Conservation (phyloP, 1,140 invertebrate genomes). For the Drosophila micromelanica region DNA sequence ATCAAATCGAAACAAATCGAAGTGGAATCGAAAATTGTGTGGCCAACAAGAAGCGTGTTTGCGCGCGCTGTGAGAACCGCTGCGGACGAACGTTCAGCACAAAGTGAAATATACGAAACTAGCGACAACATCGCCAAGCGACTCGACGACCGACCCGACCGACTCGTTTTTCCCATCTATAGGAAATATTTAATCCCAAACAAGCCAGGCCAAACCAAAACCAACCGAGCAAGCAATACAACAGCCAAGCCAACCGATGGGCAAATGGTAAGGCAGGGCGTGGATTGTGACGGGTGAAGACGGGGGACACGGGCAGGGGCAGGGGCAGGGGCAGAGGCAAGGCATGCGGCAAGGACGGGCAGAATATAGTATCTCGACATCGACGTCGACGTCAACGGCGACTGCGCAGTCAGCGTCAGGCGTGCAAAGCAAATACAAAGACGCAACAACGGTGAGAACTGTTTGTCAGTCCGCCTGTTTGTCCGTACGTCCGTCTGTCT, state of each 20-base stretch:
- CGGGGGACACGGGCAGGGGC: conserved; percentile 21
- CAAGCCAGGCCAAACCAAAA: conserved; percentile 72
- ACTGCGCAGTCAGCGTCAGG: conserved; percentile 12
- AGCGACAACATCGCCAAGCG: conserved; percentile 65
- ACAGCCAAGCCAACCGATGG: conserved; percentile 20
- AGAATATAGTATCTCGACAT: conserved; percentile 43
- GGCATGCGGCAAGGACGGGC: conserved; percentile 47
- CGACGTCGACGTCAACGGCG: conserved; percentile 25
- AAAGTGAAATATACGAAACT: conserved; percentile 78
- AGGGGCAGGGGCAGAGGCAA: conserved; percentile 16
- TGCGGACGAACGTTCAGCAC: conserved; percentile 73
- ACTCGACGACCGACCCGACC: conserved; percentile 57
- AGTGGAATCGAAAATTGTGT: neutral
- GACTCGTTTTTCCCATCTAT: conserved; percentile 83
- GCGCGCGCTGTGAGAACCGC: conserved; percentile 62
- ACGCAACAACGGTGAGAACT: too few relatives aligned
- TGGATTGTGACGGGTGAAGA: neutral
- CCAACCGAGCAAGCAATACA: conserved; percentile 55
- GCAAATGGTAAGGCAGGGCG: conserved; percentile 24
- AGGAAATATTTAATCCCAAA: conserved; percentile 83
- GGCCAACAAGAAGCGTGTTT: conserved; percentile 7
- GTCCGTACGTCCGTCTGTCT: neutral
- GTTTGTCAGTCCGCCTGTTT: conserved; percentile 13
- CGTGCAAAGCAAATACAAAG: too few relatives aligned
- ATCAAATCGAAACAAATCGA: conserved; percentile 13